Conservation (phyloP, 64 coral and sea anemone species). For the Pachyseris speciosa region DNA sequence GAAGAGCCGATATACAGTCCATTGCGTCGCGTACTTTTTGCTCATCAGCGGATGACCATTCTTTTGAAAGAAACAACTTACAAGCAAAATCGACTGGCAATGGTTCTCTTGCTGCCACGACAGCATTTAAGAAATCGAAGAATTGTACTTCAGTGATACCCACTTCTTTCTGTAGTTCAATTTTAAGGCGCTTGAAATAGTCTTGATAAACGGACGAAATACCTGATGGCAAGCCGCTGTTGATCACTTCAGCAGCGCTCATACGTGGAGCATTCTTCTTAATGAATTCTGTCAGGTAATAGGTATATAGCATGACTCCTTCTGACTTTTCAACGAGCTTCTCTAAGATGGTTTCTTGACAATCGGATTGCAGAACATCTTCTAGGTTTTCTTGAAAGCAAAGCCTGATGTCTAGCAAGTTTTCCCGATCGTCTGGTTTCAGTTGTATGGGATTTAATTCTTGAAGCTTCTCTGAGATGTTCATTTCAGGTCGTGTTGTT, state of each 20-base stretch:
- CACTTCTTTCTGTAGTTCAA: neutral
- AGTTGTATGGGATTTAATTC: neutral
- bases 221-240: neutral
- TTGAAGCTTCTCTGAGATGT: too few species aligned
- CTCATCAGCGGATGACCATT: neutral
- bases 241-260: neutral
- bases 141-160: neutral
- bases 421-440: neutral
- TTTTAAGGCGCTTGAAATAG: slow-evolving; percentile 13
- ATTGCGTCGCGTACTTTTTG: neutral
- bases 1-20: neutral
- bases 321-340: slow-evolving; percentile 22
- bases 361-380: neutral
- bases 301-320: slow-evolving; percentile 43
- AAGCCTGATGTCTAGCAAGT: neutral
- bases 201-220: slow-evolving; percentile 32
- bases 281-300: slow-evolving; percentile 1
- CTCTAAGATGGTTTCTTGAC: neutral
- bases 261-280: neutral
- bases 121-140: neutral
- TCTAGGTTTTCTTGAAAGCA: neutral
- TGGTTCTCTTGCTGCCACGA: slow-evolving; percentile 23
- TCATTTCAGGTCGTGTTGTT: too few species aligned
- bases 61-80: neutral
- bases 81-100: slow-evolving; percentile 5